Evolutionary conservation across 2,113 vertebrate genomes (phyloP).

Genomic region (Balaeniceps rex): DNA sequence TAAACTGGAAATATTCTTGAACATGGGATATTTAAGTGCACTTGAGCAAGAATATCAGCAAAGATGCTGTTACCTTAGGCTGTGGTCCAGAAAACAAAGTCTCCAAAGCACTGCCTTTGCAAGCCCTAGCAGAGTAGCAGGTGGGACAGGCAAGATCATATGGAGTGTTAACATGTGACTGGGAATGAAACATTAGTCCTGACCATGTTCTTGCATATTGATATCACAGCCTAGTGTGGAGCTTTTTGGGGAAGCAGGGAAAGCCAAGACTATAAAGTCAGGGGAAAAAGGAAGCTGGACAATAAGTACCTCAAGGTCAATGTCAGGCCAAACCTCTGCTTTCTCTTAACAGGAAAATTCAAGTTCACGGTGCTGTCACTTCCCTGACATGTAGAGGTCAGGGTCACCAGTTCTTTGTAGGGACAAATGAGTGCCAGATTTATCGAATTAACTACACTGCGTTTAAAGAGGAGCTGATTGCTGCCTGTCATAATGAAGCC

Average conservation of each 20-base stretch:
- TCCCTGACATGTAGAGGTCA: conserved; percentile 80
- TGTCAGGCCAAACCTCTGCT: not conserved
- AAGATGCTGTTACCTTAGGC: not conserved
- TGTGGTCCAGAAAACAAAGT: not conserved
- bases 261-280: not conserved
- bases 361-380: conserved; percentile 81
- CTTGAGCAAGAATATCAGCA: not conserved
- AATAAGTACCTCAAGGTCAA: not conserved
- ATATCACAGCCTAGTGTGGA: not conserved
- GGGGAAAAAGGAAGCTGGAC: not conserved
- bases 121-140: not conserved
- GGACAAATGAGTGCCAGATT: conserved; percentile 82
- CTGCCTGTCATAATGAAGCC: conserved; percentile 77
- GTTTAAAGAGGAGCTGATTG: conserved; percentile 82
- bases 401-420: conserved; percentile 82
- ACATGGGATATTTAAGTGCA: not conserved
- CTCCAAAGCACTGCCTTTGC: not conserved
- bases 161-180: not conserved
- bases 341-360: conserved; percentile 72
- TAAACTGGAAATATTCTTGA: not conserved
- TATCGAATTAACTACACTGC: conserved; percentile 72
- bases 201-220: not conserved
- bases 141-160: not conserved
- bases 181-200: not conserved
- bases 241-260: not conserved